These are phyloP conservation scores for Arctocebus calabarensis DNA, from an alignment of 2,797 vertebrate species.

Conservation along the genomic window DNA sequence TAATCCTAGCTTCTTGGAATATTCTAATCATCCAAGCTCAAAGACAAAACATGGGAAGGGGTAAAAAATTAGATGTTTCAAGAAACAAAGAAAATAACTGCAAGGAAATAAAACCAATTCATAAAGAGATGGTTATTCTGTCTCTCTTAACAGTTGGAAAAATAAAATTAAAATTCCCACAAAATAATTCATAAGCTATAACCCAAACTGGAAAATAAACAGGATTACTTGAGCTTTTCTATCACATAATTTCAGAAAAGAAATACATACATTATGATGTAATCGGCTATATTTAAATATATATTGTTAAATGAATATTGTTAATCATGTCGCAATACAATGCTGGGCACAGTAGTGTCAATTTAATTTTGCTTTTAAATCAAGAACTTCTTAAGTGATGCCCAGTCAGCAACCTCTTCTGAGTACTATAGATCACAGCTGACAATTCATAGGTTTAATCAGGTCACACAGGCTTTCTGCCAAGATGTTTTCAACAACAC, in stretches of 20 bases:
- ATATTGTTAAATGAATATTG: constrained; percentile 61
- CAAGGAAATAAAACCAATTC: constrained; percentile 57
- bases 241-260: constrained; percentile 65
- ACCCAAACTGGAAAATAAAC: constrained; percentile 62
- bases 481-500: constrained; percentile 84
- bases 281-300: constrained; percentile 63
- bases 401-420: constrained; percentile 85
- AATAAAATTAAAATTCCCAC: constrained; percentile 62
- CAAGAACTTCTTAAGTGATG: constrained; percentile 79
- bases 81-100: constrained; percentile 55
- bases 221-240: constrained; percentile 57
- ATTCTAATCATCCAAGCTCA: constrained; percentile 39
- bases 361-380: constrained; percentile 82
- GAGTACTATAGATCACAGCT: constrained; percentile 85
- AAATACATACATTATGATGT: constrained; percentile 55
- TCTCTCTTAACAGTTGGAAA: constrained; percentile 32
- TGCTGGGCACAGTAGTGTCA: constrained; percentile 72
- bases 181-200: constrained; percentile 57
- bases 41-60: constrained; percentile 46
- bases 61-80: constrained; percentile 4
- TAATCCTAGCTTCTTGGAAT: constrained; percentile 39
- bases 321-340: constrained; percentile 55
- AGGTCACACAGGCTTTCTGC: constrained; percentile 85
- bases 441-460: constrained; percentile 88
- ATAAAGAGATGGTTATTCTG: constrained; percentile 37